phyloP scores from a whole-genome alignment of 2,888 invertebrate species.

The Leucoma salicis region DNA sequence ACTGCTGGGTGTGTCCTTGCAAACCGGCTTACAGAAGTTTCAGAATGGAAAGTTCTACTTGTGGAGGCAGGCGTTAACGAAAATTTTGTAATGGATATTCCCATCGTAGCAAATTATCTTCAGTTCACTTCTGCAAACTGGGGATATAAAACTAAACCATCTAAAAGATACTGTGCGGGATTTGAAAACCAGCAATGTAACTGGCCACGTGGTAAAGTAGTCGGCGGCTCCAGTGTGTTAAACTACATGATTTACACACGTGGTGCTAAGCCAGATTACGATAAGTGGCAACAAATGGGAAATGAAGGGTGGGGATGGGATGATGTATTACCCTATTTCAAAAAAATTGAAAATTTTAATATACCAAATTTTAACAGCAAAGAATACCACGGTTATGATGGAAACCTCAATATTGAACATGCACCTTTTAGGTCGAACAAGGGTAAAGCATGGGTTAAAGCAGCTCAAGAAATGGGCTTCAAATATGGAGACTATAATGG shows the following conservation, averaged over 20 bases:
- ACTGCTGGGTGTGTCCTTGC: constrained; percentile 91
- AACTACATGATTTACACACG: constrained; percentile 92
- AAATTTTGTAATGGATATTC: constrained; percentile 88
- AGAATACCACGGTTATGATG: constrained; percentile 79
- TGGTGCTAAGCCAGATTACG: constrained; percentile 87
- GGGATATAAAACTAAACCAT: constrained; percentile 91
- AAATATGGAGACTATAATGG: constrained; percentile 84
- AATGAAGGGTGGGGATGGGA: constrained; percentile 89
- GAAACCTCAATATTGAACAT: constrained; percentile 81
- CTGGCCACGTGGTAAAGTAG: constrained; percentile 90
- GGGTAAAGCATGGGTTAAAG: constrained; percentile 82
- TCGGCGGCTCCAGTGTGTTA: constrained; percentile 91
- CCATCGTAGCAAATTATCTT: constrained; percentile 86
- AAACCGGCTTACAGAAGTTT: constrained; percentile 86
- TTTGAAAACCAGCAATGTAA: constrained; percentile 88
- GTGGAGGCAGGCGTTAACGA: constrained; percentile 89
- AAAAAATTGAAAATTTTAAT: constrained; percentile 88
- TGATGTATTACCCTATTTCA: constrained; percentile 88
- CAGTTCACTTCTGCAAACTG: constrained; percentile 89
- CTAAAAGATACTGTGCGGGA: constrained; percentile 86
- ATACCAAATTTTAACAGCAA: constrained; percentile 79
- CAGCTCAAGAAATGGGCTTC: constrained; percentile 83
- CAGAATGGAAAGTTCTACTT: constrained; percentile 85
- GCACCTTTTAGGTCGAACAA: constrained; percentile 76
- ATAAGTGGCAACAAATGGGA: constrained; percentile 87